Base-by-base conservation (phyloP, 2,797 vertebrate genomes). In the Phaenicophaeus curvirostris region DNA sequence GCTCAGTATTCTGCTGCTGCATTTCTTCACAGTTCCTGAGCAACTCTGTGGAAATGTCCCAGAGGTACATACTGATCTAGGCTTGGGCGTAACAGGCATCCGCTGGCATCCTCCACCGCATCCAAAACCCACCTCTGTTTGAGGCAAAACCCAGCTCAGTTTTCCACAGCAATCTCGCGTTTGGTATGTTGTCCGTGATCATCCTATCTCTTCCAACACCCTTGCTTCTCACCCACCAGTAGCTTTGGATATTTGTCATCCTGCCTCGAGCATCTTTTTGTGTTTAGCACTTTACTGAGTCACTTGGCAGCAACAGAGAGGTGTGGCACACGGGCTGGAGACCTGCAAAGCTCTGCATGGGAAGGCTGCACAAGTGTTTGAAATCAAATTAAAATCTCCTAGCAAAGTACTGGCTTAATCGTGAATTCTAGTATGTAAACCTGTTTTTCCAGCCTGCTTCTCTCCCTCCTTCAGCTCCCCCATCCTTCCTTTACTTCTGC, bases 381-480 rank as follows among this genome's bases (percentile, higher is more conserved):
- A 86, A 67, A 75, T 51, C 21, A 46, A 74, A 57, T 54, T 31
- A 39, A 89, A 80, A 46, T 41, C 23, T 48, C 28, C 15, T 42
- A 51, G 54, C 16, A 78, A 62, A 84, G 62, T 12, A 37, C 6
- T 25, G 20, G 9, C n/a, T 63, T 54, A 28, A 41, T 87, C 11
- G 13, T 21, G 25, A 54, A 24, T 54, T 75, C 31, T 24, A n/a
- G 8, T 27, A 7, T 8, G 16, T 57, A 48, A 54, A 33, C n/a
- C 58, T 83, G 24, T 50, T 44, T 68, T 84, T 71, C n/a, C 73
- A 16, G 31, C 35, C 20, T 31, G 1, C 50, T 25, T 53, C 42
- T 68, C 25, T 72, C 48, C 41, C 3, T 15, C n/a, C 13, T 8
- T 2, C 15, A 3, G 24, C 28, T 4, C 3, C 5, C 3, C 3